Base-by-base conservation (phyloP, 2,797 vertebrate species). In the Macropodus opercularis region DNA sequence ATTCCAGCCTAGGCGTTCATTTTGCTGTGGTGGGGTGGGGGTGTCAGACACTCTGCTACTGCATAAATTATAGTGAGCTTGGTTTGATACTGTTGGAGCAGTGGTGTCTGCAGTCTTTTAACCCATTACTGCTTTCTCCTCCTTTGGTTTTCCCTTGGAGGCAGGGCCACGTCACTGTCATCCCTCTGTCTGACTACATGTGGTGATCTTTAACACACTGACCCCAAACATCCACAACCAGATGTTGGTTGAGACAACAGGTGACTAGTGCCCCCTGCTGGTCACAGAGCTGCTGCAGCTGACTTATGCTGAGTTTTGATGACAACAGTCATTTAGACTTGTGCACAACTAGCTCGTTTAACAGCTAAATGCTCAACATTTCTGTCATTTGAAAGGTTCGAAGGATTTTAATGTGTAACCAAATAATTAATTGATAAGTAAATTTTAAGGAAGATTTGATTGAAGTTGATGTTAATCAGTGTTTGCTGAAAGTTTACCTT, bases 141-240 rank as follows among this genome's bases (percentile, higher is more conserved):
- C 8, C 24, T 15, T 5, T 22, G 31, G 39, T n/a, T 11, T 18
- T 59, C 29, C 7, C 6, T 72, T 13, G 32, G 31, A 34, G n/a
- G 2, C 51, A 77, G 26, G 34, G 76, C 74, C 73, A 83, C 72
- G 47, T 79, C 81, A 76, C 63, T 12, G 29, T 65, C 55, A 5
- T 61, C 58, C 34, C 65, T 48, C 18, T 61, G 19, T 34, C n/a
- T 3, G 10, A 8, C 6, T 43, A 26, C 39, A 18, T 36, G 14
- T 52, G 32, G 21, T 39, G 31, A 10, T 75, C 36, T 60, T 44
- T 63, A 60, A 29, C 60, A 56, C 57, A 34, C 38, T 24, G 39
- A 24, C 32, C 13, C 67, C 67, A 48, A 54, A 56, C 53, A 54
- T 31, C 14, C 11, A 0, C 21, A 49, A 13, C 14, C 61, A 47